Conservation (phyloP, 1,140 invertebrate genomes). For the Drosophila oshimai region DNA sequence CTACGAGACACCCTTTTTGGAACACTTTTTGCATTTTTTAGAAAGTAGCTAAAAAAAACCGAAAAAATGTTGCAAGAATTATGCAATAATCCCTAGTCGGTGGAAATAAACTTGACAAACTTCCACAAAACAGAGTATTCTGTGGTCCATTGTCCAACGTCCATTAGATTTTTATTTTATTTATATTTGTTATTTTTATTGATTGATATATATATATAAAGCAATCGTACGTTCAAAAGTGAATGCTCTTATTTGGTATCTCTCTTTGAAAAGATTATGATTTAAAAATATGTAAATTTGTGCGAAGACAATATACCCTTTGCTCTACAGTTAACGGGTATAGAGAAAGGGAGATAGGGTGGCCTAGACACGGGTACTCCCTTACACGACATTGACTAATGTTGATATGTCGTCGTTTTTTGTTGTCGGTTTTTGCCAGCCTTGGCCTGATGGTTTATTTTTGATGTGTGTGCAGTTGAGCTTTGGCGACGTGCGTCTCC, state of each 20-base stretch:
- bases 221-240: too few species aligned
- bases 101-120: too few species aligned
- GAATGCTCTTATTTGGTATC: too few species aligned
- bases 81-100: too few species aligned
- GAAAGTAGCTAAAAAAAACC: neutral
- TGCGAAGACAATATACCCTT: neutral
- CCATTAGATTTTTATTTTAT: too few species aligned
- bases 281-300: neutral
- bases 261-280: too few species aligned
- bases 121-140: too few species aligned
- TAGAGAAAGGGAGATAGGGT: slow-evolving; percentile 1
- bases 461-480: slow-evolving; percentile 67
- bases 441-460: slow-evolving; percentile 62
- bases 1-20: neutral
- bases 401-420: slow-evolving; percentile 72
- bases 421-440: slow-evolving; percentile 40
- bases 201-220: too few species aligned
- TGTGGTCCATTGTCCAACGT: too few species aligned
- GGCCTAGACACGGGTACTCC: slow-evolving; percentile 64
- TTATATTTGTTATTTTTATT: too few species aligned
- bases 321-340: neutral
- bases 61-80: too few species aligned
- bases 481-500: slow-evolving; percentile 51
- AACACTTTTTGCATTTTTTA: too few species aligned
- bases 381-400: slow-evolving; percentile 78